phyloP scores from a whole-genome alignment of 30 jellyfish, hydroid and myxozoan species.

The Sanderia malayensis region DNA sequence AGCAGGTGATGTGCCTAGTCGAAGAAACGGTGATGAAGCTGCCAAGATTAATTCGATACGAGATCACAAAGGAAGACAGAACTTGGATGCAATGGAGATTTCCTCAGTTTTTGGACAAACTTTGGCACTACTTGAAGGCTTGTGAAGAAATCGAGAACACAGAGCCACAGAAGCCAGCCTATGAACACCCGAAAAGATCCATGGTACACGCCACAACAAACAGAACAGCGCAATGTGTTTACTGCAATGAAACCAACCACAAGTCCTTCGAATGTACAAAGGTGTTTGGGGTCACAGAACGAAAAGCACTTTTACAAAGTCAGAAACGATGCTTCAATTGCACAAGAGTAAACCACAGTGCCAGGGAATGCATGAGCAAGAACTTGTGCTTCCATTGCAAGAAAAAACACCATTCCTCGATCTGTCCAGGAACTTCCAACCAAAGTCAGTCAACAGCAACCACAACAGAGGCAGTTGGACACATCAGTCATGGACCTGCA shows the following conservation, averaged over 20 bases:
- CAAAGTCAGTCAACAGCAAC: no score
- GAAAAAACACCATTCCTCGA: constrained; percentile 19
- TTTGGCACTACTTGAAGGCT: no score
- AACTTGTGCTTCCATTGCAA: constrained; percentile 24
- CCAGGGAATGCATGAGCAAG: constrained; percentile 30
- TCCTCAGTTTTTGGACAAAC: no score
- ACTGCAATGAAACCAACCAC: constrained; percentile 36
- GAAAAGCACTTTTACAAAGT: no score
- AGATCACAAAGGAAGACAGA: constrained; percentile 48
- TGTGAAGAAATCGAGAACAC: no score
- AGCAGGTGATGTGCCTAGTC: constrained; percentile 35
- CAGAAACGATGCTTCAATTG: no score
- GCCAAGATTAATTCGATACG: constrained; percentile 38
- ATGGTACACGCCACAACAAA: no score
- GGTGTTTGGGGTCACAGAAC: constrained; percentile 29
- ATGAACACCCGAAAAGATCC: no score
- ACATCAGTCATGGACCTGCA: constrained; percentile 10
- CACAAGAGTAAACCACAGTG: constrained; percentile 23
- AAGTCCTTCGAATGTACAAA: constrained; percentile 26
- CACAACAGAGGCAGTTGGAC: constrained; percentile 30
- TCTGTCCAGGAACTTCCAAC: no score
- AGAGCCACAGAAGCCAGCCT: no score
- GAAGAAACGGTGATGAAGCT: constrained; percentile 48
- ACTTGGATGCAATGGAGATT: no score
- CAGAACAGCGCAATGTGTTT: constrained; percentile 14